Percentiles rank a stretch among this genome's conserved stretches.
These are phyloP conservation scores for Dichetophora obliterata DNA, from an alignment of 2,888 invertebrate genomes.

Conservation along the genomic window DNA sequence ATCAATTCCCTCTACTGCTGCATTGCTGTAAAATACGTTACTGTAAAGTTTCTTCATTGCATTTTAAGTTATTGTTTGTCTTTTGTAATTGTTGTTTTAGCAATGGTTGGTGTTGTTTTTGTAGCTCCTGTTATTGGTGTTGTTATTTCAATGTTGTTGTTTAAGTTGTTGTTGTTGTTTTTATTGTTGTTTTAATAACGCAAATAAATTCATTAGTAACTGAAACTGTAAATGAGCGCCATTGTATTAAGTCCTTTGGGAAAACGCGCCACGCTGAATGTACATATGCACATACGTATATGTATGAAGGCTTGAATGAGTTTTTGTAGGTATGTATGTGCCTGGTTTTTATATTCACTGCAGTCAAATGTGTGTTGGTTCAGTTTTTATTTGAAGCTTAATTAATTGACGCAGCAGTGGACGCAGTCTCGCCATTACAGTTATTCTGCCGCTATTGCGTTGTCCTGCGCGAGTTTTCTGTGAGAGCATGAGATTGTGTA, in stretches of 20 bases:
- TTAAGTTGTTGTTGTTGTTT: neutral
- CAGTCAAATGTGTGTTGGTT: too few species aligned
- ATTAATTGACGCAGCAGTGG: constrained; percentile 28
- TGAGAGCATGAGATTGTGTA: neutral
- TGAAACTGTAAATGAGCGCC: constrained; percentile 34
- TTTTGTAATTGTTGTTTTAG: constrained; percentile 13
- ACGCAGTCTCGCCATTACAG: neutral
- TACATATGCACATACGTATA: neutral
- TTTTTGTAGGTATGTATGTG: neutral
- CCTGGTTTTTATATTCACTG: neutral
- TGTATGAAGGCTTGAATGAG: neutral
- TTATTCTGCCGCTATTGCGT: neutral
- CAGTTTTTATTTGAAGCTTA: neutral
- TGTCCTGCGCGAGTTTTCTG: neutral
- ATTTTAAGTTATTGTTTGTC: constrained; percentile 33
- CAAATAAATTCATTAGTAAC: constrained; percentile 37
- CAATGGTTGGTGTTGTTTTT: too few species aligned
- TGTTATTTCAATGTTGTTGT: neutral
- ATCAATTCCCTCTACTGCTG: neutral
- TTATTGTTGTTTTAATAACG: constrained; percentile 27
- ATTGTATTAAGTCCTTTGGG: constrained; percentile 29
- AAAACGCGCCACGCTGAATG: neutral
- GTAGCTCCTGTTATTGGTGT: neutral
- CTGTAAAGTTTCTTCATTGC: constrained; percentile 16
- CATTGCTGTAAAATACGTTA: neutral